Base-by-base conservation (phyloP, 2,113 vertebrate genomes). In the Hippocampus mohnikei region DNA sequence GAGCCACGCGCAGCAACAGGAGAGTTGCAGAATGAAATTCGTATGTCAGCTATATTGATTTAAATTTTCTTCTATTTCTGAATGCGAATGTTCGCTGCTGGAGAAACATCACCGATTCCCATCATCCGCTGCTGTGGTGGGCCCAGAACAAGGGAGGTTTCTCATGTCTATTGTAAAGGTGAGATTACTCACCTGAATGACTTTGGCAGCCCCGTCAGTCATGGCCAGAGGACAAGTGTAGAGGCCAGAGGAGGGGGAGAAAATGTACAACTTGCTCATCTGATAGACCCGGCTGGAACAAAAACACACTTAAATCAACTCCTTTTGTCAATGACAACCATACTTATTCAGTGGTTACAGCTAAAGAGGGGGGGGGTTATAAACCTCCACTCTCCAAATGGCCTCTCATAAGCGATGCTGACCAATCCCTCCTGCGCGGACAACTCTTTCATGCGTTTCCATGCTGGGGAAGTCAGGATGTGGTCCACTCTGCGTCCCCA, bases 161-260 rank as follows among this genome's bases (percentile, higher is more conserved):
- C 33, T 37, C 33, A 7, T 37, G 33, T 37, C 33, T 37, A 37
- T 37, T 37, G 33, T 2, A 13, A 48, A 20, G 2, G n/a, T 20
- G 29, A 44, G 23, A 40, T 75, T 50, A 69, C 53, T 61, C 71
- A 95, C 94, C 93, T 96, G 92, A 56, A 95, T 94, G 67, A 96
- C 95, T 91, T 94, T 95, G 72, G 94, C 94, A 63, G 94, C 94
- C 74, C 94, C 95, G 37, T 95, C 94, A 18, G 94, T 96, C 95
- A 95, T 95, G 79, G 95, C 94, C 75, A 96, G 88, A 2, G 95
- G 94, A 72, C 92, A 94, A 18, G 2, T 89, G 88, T 92, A 95
- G 16, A 92, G 78, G 46, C 93, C 94, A 75, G 94, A 90, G 42
- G 76, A 93, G 1, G 92, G 90, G 40, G 91, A 79, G 76, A 88